Conservation (phyloP, 2,113 vertebrate genomes). For the Marcusenius ussheri region DNA sequence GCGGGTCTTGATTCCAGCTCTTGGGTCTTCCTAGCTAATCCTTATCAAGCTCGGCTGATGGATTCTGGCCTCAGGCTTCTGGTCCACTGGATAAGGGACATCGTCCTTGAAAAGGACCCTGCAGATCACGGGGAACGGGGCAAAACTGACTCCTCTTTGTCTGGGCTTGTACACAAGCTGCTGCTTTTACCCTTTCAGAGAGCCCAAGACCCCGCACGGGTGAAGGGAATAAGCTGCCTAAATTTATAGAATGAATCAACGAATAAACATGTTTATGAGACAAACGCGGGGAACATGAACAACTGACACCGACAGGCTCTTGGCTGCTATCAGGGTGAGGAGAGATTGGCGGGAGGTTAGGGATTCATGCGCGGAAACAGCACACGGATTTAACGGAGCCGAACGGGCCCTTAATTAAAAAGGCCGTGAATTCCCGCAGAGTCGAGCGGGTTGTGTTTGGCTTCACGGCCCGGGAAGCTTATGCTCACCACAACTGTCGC, state of each 20-base stretch:
- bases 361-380: not conserved
- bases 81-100: not conserved
- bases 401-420: slow-evolving; percentile 11
- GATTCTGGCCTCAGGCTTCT: not conserved
- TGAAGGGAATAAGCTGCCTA: not conserved
- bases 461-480: not conserved
- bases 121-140: not conserved
- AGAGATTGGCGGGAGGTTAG: not conserved
- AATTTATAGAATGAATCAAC: not conserved
- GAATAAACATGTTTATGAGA: not conserved
- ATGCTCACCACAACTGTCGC: not conserved
- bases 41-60: not conserved
- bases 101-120: not conserved
- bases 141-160: not conserved
- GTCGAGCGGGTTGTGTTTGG: not conserved
- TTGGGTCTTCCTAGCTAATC: not conserved
- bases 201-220: not conserved
- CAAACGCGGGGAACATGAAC: not conserved
- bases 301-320: slow-evolving; percentile 18
- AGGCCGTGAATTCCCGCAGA: not conserved
- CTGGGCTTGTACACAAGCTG: not conserved
- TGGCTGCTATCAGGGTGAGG: not conserved
- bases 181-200: not conserved
- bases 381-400: slow-evolving; percentile 2
- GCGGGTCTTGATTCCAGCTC: not conserved